Evolutionary conservation across 2,113 vertebrate species (phyloP).

Genomic region (Strigops habroptila): DNA sequence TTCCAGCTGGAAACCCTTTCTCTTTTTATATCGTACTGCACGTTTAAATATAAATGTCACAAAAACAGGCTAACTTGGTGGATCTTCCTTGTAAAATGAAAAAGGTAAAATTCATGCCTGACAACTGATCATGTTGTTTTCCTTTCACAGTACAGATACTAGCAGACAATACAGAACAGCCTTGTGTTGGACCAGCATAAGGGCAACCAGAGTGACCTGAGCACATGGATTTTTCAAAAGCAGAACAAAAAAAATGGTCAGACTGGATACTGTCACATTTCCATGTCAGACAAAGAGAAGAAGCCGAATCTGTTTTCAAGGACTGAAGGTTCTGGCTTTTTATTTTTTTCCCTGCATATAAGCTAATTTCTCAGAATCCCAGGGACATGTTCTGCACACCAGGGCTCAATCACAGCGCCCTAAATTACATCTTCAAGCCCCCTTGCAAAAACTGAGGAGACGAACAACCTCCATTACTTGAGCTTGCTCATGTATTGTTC

Average conservation of each 20-base stretch:
- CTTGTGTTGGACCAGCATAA: neutral
- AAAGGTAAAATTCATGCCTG: neutral
- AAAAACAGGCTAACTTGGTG: neutral
- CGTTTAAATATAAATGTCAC: neutral
- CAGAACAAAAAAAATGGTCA: neutral
- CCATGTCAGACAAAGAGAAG: neutral
- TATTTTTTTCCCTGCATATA: rapidly evolving
- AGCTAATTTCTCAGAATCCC: neutral
- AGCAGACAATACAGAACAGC: neutral
- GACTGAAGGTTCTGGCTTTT: neutral
- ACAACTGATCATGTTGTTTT: neutral
- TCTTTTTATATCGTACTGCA: neutral
- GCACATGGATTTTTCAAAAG: neutral
- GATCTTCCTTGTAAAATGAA: neutral
- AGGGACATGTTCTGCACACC: neutral
- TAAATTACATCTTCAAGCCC: neutral
- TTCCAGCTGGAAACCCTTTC: neutral
- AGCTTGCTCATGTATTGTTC: neutral
- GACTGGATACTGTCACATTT: neutral
- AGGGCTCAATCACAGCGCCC: neutral
- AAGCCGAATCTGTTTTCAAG: neutral
- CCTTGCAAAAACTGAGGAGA: neutral
- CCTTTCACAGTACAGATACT: neutral
- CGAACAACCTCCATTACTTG: neutral
- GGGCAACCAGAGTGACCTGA: neutral